A percentile compares a stretch with the other conserved stretches of the same genome.
These are phyloP conservation scores for Maconellicoccus hirsutus DNA, from an alignment of 1,140 invertebrate genomes.

Conservation along the genomic window DNA sequence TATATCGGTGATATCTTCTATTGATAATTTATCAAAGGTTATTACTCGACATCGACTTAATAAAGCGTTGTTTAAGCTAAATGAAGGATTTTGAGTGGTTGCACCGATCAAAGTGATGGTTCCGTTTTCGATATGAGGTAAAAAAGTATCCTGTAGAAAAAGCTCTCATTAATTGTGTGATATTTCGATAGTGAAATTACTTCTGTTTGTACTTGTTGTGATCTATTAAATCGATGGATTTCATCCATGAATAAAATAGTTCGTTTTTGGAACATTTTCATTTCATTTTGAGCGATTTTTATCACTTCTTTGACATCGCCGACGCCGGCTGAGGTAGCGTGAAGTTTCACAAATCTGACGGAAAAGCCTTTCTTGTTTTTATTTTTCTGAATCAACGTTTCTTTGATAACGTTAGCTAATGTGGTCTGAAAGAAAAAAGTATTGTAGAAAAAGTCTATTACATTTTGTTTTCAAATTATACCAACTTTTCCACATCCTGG, in stretches of 20 bases:
- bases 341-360: constrained; percentile 54
- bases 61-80: constrained; percentile 66
- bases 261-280: constrained; percentile 49
- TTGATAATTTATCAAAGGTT: constrained; percentile 56
- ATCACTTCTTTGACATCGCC: constrained; percentile 65
- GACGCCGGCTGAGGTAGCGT: constrained; percentile 61
- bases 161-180: background rate
- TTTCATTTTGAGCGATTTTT: constrained; percentile 59
- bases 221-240: constrained; percentile 78
- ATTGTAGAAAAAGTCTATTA: too few relatives aligned
- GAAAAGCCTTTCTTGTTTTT: constrained; percentile 33
- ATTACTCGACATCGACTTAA: constrained; percentile 64
- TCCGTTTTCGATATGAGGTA: constrained; percentile 68
- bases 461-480: background rate
- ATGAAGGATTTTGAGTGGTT: constrained; percentile 81
- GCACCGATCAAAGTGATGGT: constrained; percentile 70
- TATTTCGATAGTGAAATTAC: background rate
- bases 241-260: constrained; percentile 81
- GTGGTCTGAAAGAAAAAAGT: constrained; percentile 48
- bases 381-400: constrained; percentile 43
- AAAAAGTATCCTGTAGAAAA: constrained; percentile 50
- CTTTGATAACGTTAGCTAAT: constrained; percentile 60
- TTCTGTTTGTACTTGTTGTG: constrained; percentile 43
- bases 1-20: constrained; percentile 47
- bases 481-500: constrained; percentile 70